Base-by-base conservation (phyloP, 1,140 invertebrate species). In the Zaprionus capensis region DNA sequence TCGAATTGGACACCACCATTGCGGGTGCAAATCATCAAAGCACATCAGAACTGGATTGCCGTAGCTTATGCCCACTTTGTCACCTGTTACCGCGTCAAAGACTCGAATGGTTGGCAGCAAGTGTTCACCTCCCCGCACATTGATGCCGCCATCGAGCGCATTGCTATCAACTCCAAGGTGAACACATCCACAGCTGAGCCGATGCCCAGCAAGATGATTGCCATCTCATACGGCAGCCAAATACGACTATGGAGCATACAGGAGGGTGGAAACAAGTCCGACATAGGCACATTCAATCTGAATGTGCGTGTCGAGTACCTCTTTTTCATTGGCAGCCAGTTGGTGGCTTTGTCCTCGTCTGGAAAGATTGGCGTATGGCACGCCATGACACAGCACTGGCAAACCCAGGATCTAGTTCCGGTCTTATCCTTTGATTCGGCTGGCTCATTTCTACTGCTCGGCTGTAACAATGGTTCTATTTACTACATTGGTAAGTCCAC, bases 351-450 rank as follows among this genome's bases (percentile, higher is more conserved):
- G 17, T 98, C 98, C 44, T 93, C 96, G 3, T 96, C 96, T 22
- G 98, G 98, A n/a, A 99, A 99, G 94, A 98, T 99, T 71, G 98
- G 98, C 7, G 98, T 99, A 17, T 99, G 98, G 98, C 98, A 99
- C 94, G 97, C 98, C 0, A 99, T 98, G 96, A 99, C 98, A 0
- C 98, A 99, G 83, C 98, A 99, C 93, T 99, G 98, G 98, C 96
- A 99, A 94, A 98, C 98, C 53, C 98, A 99, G 93, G 98, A 99
- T 94, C 96, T 99, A 26, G 96, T 98, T 41, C 97, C 98, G 2
- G 98, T 99, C 36, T 96, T 98, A 15, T 99, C 98, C 2, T 98
- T 98, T 93, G 98, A 99, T 92, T 99, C 97, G 1, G 98, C 98
- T 55, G 98, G 98, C 1, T 99, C 98, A 0, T 99, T 99, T 93